A percentile compares a stretch with the other conserved stretches of the same genome.
Evolutionary conservation across 2,113 vertebrate genomes (phyloP).

Genomic region (crab-eating macaque (Macaca fascicularis)): T2T-MFA8v1.1 NC_088386.1:39568001-39568500

Average conservation of each 20-base stretch:
- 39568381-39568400: not conserved
- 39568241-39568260: not conserved
- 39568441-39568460: not conserved
- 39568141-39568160: not conserved
- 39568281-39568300: not conserved
- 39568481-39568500: not conserved
- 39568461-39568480: slow-evolving; percentile 4
- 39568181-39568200: not conserved
- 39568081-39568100: not conserved
- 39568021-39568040: not conserved
- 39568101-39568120: not conserved
- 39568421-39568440: not conserved
- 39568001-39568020: not conserved
- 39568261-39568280: not conserved
- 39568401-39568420: not conserved
- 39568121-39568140: slow-evolving; percentile 2
- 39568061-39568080: not conserved
- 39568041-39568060: slow-evolving; percentile 1
- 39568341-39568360: not conserved
- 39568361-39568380: not conserved
- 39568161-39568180: not conserved
- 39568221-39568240: slow-evolving; percentile 3
- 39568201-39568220: not conserved
- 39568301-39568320: not conserved
- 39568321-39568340: not conserved